phyloP scores from a whole-genome alignment of 2,888 invertebrate genomes.

The Lissonota sp. region DNA sequence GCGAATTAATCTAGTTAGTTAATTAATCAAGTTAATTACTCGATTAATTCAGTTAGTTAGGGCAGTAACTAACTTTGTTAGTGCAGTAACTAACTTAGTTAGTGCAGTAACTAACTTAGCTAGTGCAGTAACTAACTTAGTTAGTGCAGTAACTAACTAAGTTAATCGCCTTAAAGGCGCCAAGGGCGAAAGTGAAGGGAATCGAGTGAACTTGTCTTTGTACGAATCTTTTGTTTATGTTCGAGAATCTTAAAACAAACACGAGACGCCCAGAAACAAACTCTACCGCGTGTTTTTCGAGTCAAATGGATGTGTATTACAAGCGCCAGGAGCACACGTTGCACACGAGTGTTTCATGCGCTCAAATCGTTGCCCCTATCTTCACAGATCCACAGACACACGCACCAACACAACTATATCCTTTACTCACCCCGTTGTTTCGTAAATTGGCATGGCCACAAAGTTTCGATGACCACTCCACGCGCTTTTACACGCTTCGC shows the following conservation, averaged over 20 bases:
- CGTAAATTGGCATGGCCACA: slow-evolving; percentile 72
- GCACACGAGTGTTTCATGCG: slow-evolving; percentile 36
- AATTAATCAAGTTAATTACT: too few species aligned
- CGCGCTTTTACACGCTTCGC: slow-evolving; percentile 4
- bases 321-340: slow-evolving; percentile 59
- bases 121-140: too few species aligned
- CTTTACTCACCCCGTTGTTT: slow-evolving; percentile 66
- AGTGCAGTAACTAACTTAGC: too few species aligned
- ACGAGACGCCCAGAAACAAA: slow-evolving; percentile 55
- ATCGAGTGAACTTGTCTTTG: slow-evolving; percentile 47
- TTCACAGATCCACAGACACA: neutral
- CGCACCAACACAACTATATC: slow-evolving; percentile 10
- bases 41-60: too few species aligned
- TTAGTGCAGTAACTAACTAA: too few species aligned
- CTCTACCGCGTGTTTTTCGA: slow-evolving; percentile 19
- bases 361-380: slow-evolving; percentile 36
- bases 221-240: slow-evolving; percentile 38
- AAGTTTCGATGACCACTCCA: slow-evolving; percentile 60
- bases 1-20: too few species aligned
- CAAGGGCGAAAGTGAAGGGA: slow-evolving; percentile 18
- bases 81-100: too few species aligned
- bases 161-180: slow-evolving; percentile 72
- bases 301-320: slow-evolving; percentile 37
- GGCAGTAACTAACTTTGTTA: too few species aligned
- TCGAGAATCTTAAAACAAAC: slow-evolving; percentile 69